These are phyloP conservation scores for Cossypha caffra DNA, from an alignment of 2,797 vertebrate species.

Conservation along the genomic window DNA sequence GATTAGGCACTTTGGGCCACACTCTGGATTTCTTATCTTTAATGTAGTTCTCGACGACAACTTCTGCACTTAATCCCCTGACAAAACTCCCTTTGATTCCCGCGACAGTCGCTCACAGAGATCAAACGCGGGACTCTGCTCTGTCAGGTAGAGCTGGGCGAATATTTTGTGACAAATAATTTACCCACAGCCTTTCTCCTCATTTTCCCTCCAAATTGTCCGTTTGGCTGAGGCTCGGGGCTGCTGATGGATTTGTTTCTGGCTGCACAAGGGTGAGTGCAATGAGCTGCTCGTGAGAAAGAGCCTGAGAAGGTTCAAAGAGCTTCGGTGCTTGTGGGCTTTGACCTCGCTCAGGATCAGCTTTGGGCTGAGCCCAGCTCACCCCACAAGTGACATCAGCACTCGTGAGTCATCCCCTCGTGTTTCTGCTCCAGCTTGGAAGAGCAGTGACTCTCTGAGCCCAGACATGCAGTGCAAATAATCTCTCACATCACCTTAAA, in stretches of 20 bases:
- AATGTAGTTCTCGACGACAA: constrained; percentile 64
- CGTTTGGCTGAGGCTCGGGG: not conserved
- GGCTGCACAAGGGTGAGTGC: not conserved
- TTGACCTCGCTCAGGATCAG: not conserved
- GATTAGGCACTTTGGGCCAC: constrained; percentile 70
- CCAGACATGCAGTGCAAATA: not conserved
- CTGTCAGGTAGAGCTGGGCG: constrained; percentile 61
- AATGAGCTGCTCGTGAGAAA: not conserved
- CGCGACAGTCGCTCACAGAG: constrained; percentile 47
- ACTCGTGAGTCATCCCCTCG: not conserved
- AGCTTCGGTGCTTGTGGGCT: not conserved
- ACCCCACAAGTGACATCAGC: not conserved
- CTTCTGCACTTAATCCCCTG: constrained; percentile 71
- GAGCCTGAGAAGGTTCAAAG: not conserved
- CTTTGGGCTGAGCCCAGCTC: not conserved
- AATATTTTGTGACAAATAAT: constrained; percentile 70
- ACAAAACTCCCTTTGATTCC: constrained; percentile 73
- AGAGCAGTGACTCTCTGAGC: not conserved
- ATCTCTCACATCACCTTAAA: not conserved
- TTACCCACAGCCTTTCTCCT: constrained; percentile 54
- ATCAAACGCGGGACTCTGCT: constrained; percentile 60
- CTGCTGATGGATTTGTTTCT: constrained; percentile 20
- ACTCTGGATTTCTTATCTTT: constrained; percentile 72
- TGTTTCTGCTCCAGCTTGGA: not conserved
- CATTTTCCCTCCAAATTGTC: constrained; percentile 33